Base-by-base conservation (phyloP, 1,140 invertebrate species). In the Trichogramma pretiosum region DNA sequence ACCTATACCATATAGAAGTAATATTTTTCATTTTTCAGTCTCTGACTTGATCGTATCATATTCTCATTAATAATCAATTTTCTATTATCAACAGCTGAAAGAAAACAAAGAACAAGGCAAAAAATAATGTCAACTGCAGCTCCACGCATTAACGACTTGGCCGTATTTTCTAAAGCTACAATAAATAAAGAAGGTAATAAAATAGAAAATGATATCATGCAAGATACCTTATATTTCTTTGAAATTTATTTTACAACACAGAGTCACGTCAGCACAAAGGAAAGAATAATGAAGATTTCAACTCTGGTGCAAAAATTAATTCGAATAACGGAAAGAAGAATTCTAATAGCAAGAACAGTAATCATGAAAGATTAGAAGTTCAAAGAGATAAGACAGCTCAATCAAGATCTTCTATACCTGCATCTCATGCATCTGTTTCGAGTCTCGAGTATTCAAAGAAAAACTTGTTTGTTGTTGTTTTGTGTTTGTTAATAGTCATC, bases 401-500 rank as follows among this genome's bases (percentile, higher is more conserved):
- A 43, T 72, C 68, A 40, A 68, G 69, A 59, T 70, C 68, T 10
- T 68, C 67, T n/a, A n/a, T n/a, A n/a, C n/a, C n/a, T n/a, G n/a
- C n/a, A n/a, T n/a, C n/a, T n/a, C n/a, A n/a, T n/a, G n/a, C n/a
- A 18, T 23, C 48, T 3, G 18, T 24, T 16, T 37, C 40, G 16
- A 37, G 7, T 5, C 2, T 22, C 3, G 23, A 2, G 26, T n/a
- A n/a, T 8, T 14, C 34, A 10, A 19, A 7, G 5, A 23, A 9
- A 30, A 43, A 43, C 10, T 14, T 18, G 17, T 32, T 37, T 2
- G 8, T 33, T 13, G 19, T 28, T 17, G 2, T 19, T 16, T 13
- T 19, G 17, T 24, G 21, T 28, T 4, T 42, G 16, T 9, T 42
- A 10, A 22, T 41, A 10, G 14, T 47, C 9, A 30, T 41, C 16